A percentile compares a stretch with the other conserved stretches of the same genome.
Evolutionary conservation across 2,888 invertebrate genomes (phyloP).

Genomic region (Heliconius ethilla): DNA sequence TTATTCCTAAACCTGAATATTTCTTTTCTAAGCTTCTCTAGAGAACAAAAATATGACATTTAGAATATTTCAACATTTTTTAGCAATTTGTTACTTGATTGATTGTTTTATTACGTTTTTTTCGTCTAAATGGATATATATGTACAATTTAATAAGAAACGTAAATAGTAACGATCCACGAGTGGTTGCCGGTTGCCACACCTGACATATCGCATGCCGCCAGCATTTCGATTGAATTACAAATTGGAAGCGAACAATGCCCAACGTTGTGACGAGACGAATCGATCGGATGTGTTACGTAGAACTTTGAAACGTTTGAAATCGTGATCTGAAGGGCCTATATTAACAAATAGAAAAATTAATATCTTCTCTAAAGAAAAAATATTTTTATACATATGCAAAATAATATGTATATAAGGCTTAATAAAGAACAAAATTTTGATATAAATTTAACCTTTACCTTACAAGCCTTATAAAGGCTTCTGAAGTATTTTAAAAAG

Average conservation of each 20-base stretch:
- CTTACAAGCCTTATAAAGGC: not conserved
- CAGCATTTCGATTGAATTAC: conserved; percentile 70
- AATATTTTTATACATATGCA: no score
- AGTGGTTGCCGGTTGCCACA: conserved; percentile 64
- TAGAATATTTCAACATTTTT: not conserved
- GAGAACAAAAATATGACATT: not conserved
- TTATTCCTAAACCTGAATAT: not conserved
- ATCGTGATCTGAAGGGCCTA: conserved; percentile 42
- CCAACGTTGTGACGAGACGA: conserved; percentile 56
- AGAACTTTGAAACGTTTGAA: conserved; percentile 52
- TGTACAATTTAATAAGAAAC: conserved; percentile 47
- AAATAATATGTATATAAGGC: no score
- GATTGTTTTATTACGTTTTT: conserved; percentile 8
- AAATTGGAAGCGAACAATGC: conserved; percentile 64
- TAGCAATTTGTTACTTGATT: not conserved
- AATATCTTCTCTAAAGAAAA: not conserved
- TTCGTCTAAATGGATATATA: conserved; percentile 4
- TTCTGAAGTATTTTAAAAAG: not conserved
- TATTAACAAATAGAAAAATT: conserved; percentile 18
- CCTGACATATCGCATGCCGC: conserved; percentile 66
- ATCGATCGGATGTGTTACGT: conserved; percentile 61
- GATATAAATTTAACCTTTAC: not conserved
- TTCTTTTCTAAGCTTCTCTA: no score
- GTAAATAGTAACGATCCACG: conserved; percentile 55
- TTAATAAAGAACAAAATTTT: not conserved